Evolutionary conservation across 2,888 invertebrate species (phyloP).

Genomic region (Erebia epiphron): DNA sequence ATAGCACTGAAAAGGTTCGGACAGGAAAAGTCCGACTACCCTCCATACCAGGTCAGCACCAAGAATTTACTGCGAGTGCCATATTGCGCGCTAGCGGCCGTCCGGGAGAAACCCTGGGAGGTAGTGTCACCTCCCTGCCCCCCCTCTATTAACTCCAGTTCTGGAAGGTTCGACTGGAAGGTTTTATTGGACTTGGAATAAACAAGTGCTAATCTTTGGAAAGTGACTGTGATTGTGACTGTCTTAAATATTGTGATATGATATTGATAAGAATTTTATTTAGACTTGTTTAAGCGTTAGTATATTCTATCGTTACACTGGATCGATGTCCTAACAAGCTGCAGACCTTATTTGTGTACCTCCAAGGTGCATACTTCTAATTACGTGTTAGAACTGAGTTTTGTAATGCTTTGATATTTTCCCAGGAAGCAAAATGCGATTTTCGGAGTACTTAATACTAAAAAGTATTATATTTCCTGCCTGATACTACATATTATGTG

Average conservation of each 20-base stretch:
- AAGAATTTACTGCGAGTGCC: conserved; percentile 90
- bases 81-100: conserved; percentile 89
- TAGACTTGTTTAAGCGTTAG: neutral
- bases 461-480: no score
- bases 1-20: conserved; percentile 84
- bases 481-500: no score
- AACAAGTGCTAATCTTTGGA: neutral
- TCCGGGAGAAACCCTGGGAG: conserved; percentile 85
- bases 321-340: no score
- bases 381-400: no score
- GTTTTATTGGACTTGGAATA: conserved; percentile 50
- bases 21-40: conserved; percentile 69
- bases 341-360: no score
- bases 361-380: no score
- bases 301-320: no score
- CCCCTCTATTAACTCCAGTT: conserved; percentile 93
- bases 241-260: conserved; percentile 14
- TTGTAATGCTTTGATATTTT: no score
- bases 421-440: no score
- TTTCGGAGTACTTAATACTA: no score
- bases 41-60: conserved; percentile 89
- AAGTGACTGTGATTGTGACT: conserved; percentile 6
- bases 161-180: conserved; percentile 92
- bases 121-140: conserved; percentile 90
- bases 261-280: conserved; percentile 1